Conservation (phyloP, 2,797 vertebrate species). For the Pipistrellus pygmaeus region DNA sequence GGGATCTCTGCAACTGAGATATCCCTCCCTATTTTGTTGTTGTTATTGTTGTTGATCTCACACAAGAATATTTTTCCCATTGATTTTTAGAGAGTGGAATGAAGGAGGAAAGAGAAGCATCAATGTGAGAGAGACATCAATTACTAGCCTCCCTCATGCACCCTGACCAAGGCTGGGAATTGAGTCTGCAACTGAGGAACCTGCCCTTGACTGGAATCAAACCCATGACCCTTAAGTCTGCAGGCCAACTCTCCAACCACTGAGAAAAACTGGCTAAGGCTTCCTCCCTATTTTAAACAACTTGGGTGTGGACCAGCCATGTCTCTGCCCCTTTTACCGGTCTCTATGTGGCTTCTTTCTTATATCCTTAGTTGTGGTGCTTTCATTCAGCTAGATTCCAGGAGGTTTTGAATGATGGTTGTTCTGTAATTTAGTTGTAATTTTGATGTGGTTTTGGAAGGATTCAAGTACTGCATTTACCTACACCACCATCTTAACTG, state of each 20-base stretch:
- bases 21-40: background rate
- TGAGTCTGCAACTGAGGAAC: too few relatives aligned
- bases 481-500: background rate
- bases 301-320: background rate
- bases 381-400: background rate
- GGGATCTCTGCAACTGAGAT: background rate
- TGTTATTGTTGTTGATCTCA: too few relatives aligned
- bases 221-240: too few relatives aligned
- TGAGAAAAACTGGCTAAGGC: too few relatives aligned
- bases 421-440: background rate
- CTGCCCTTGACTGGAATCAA: too few relatives aligned
- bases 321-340: background rate
- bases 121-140: too few relatives aligned
- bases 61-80: too few relatives aligned
- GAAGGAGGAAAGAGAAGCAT: too few relatives aligned
- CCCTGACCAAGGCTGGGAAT: too few relatives aligned
- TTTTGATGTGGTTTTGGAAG: background rate
- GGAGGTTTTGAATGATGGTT: background rate
- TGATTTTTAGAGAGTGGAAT: too few relatives aligned
- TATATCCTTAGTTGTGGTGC: background rate
- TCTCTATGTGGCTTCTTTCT: background rate
- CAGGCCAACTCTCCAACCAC: too few relatives aligned
- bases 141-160: too few relatives aligned
- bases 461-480: background rate
- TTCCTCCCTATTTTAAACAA: background rate